Evolutionary conservation across 2,797 vertebrate genomes (phyloP), one percentile per base, ranked within the genome.

Genomic region (Rhynchonycteris naso): DNA sequence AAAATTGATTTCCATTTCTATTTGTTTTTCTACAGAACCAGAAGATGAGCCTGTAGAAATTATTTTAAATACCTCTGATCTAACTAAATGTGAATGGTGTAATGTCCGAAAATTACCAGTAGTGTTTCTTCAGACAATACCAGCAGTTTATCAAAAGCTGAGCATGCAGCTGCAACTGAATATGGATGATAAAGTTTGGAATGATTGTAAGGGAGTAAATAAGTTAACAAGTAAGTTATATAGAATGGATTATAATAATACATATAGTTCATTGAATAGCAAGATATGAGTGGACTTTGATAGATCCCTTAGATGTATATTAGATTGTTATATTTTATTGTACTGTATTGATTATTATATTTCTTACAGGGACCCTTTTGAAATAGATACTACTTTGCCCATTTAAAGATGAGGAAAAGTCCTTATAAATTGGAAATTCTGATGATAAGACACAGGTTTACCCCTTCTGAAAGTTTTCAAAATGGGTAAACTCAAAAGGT

Each of bases 21-120:
- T 88, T 93, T 94, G 4, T 97, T 97, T 97, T 93, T 18, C 90
- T 80, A 33, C 93, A 98, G 98, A 98, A 82, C 97, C 97, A 47
- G 98, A 98, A 96, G 95, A 91, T 16, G 98, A 98, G 78, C 92
- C 96, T 81, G 89, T 97, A 98, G 98, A 98, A 30, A 98, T 99
- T 83, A 98, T 98, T 84, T 98, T 99, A 33, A 98, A 98, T 96
- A 98, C 99, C 38, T 99, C 99, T 11, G 99, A 99, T 97, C 98
- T 99, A 97, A 99, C 98, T 93, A 99, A 99, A 98, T 99, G 99
- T 66, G 99, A 99, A 98, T 99, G 99, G 99, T 99, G 99, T 97
- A 98, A 98, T 90, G 99, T 99, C 68, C 97, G 99, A 86, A 99
- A 99, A 97, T 98, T 99, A 59, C 99, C 99, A 2, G 99, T 99